A percentile compares a stretch with the other conserved stretches of the same genome.
Evolutionary conservation across 2,797 vertebrate species (phyloP).

Genomic region (Pachyuromys duprasi): DNA sequence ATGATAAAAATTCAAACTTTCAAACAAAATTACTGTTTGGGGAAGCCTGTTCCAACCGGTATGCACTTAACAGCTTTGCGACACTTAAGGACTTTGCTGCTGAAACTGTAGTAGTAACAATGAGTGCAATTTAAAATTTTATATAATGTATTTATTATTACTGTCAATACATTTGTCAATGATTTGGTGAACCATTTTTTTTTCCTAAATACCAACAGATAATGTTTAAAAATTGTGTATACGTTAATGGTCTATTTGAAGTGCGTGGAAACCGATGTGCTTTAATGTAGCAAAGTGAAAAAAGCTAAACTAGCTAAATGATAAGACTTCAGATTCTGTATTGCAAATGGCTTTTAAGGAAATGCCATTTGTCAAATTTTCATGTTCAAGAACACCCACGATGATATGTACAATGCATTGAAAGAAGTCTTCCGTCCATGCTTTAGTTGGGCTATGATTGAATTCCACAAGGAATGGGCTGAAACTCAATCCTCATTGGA

Average conservation of each 20-base stretch:
- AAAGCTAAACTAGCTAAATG: constrained; percentile 6
- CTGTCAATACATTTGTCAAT: constrained; percentile 18
- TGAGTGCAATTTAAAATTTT: constrained; percentile 28
- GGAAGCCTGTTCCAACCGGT: not conserved
- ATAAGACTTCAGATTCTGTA: constrained; percentile 4
- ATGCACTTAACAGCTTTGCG: not conserved
- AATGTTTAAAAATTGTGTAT: constrained; percentile 23
- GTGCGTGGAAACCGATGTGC: not conserved
- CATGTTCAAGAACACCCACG: constrained; percentile 30
- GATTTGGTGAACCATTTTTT: not conserved
- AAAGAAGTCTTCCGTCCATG: not conserved
- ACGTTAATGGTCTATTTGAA: constrained; percentile 29
- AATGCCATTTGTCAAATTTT: constrained; percentile 28
- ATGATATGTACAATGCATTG: not conserved
- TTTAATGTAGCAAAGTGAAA: not conserved
- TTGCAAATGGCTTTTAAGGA: constrained; percentile 38
- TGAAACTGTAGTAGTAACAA: not conserved
- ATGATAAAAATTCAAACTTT: constrained; percentile 54
- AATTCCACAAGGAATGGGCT: not conserved
- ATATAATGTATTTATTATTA: not conserved
- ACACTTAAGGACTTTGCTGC: constrained; percentile 10
- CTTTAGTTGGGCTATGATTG: not conserved
- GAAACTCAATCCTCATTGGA: not conserved
- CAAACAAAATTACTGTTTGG: constrained; percentile 38
- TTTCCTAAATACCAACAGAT: constrained; percentile 15